Base-by-base conservation (phyloP, 1,140 invertebrate genomes). In the Lasioglossum albipes region DNA sequence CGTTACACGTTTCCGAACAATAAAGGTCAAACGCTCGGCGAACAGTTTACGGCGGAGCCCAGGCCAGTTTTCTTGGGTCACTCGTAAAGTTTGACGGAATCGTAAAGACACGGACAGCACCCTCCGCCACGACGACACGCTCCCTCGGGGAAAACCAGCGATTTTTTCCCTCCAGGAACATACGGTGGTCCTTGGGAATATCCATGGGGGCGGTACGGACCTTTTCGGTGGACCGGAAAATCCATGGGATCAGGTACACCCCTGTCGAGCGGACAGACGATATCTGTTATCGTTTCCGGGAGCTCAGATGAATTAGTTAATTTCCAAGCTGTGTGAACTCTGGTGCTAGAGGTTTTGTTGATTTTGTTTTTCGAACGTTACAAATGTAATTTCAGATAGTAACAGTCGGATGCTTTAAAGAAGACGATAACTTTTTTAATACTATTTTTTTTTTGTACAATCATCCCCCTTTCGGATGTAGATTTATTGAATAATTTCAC, bases 1-100 rank as follows among this genome's bases (percentile, higher is more conserved):
- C 49, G 73, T 79, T 72, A 73, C 84, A 85, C 64, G 74, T 80
- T 86, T 74, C 57, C 57, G 41, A 86, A 86, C 76, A 83, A 86
- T 75, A 83, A 83, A 81, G 77, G 73, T 71, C 65, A 54, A 71
- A 70, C n/a, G 54, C 74, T 9, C 45, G 45, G 62, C 45, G 31
- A 64, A 80, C 66, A 59, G 68, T 82, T 78, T 82, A 82, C 69
- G 77, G 59, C 76, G 59, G 61, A 9, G n/a, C n/a, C 59, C 16
- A 49, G 45, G 6, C 41, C 52, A 36, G 65, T 31, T 54, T 41
- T 22, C 54, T 81, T 66, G 57, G 36, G 2, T 42, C 52, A 27
- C 22, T 84, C 57, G 84, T 77, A 75, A 72, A 75, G 0, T 78
- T 81, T n/a, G n/a, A 61, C 9, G 54, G 52, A 74, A 81, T 52